Percentiles rank a stretch among this genome's conserved stretches.
Conservation (phyloP, 2,797 vertebrate species). For the Sebastes trivittatus region DNA sequence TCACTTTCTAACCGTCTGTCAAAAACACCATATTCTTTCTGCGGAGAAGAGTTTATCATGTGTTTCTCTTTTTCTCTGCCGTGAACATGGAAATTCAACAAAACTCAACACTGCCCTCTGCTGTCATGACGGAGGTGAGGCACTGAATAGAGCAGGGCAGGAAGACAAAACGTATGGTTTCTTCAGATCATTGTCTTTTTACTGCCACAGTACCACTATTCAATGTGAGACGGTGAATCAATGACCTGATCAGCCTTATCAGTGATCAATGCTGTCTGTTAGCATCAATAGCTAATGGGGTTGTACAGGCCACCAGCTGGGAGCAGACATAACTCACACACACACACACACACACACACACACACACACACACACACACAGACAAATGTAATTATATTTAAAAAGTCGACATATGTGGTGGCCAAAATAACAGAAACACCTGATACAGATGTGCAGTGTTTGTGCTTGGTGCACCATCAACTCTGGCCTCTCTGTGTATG, state of each 20-base stretch:
- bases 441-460: not conserved
- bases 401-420: not conserved
- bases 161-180: not conserved
- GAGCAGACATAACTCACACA: not conserved
- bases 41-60: not conserved
- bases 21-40: not conserved
- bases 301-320: not conserved
- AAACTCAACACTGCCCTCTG: conserved; percentile 69
- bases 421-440: not conserved
- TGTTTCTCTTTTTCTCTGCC: not conserved
- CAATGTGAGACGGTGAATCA: not conserved
- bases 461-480: not conserved
- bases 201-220: not conserved
- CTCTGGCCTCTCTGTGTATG: not conserved
- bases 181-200: not conserved
- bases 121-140: conserved; percentile 16
- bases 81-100: not conserved
- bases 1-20: not conserved
- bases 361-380: not conserved
- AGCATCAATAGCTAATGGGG: not conserved
- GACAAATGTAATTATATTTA: not conserved
- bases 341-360: not conserved
- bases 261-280: not conserved
- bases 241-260: not conserved
- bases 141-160: not conserved